A percentile compares a stretch with the other conserved stretches of the same genome.
Evolutionary conservation across 2,113 vertebrate genomes (phyloP).

Genomic region (Calidris pygmaea): DNA sequence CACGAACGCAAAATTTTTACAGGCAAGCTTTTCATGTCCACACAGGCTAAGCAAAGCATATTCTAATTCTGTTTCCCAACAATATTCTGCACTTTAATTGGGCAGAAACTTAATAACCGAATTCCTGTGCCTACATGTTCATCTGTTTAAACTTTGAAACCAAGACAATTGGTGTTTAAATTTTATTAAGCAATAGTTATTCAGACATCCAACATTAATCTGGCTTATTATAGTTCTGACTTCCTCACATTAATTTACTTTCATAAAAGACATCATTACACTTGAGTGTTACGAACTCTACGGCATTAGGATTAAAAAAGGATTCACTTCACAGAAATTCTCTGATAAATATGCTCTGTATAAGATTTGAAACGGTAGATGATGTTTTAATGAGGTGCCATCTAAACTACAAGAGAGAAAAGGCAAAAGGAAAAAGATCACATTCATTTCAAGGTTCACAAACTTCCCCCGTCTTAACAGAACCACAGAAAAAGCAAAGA

Average conservation of each 20-base stretch:
- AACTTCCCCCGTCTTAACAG: not conserved
- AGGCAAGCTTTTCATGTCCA: constrained; percentile 1
- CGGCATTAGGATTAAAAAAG: not conserved
- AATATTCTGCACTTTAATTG: constrained; percentile 35
- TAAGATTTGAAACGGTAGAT: not conserved
- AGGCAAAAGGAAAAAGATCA: not conserved
- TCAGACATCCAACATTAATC: constrained; percentile 52
- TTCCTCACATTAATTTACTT: constrained; percentile 46
- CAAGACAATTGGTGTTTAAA: constrained; percentile 47
- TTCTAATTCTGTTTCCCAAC: constrained; percentile 26
- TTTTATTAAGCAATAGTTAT: constrained; percentile 56
- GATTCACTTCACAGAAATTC: not conserved
- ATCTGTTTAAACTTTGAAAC: constrained; percentile 37
- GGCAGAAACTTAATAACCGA: constrained; percentile 18
- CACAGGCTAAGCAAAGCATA: constrained; percentile 12
- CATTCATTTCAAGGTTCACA: not conserved
- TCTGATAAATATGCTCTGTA: not conserved
- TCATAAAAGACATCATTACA: constrained; percentile 37
- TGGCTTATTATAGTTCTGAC: constrained; percentile 18
- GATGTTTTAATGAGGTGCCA: not conserved
- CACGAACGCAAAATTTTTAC: not conserved
- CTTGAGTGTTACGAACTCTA: not conserved
- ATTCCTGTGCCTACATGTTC: constrained; percentile 57
- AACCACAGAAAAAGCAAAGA: not conserved
- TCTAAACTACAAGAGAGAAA: not conserved